Conservation (phyloP, 2,113 vertebrate species). For the Tragelaphus buxtoni region DNA sequence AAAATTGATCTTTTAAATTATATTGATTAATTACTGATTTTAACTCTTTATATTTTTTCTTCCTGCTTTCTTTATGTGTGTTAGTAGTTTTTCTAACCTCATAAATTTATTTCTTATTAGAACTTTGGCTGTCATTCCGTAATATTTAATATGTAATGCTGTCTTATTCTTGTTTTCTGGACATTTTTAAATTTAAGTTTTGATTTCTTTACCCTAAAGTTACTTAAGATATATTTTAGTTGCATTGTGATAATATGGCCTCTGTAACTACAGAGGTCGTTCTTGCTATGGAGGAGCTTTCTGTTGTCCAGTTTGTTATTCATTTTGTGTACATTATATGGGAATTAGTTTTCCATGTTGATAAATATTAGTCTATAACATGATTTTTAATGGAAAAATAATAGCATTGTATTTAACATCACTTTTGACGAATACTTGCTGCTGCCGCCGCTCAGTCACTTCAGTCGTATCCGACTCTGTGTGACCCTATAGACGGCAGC, state of each 20-base stretch:
- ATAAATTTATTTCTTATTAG: background rate
- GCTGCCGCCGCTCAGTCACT: background rate
- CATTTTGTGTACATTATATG: background rate
- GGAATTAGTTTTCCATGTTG: background rate
- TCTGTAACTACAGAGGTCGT: background rate
- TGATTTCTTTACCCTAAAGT: background rate
- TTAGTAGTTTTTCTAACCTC: background rate
- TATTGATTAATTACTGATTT: background rate
- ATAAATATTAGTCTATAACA: background rate
- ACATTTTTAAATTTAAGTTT: constrained; percentile 14
- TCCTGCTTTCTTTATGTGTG: background rate
- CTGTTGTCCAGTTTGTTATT: background rate
- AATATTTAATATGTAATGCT: background rate
- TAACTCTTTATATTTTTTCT: background rate
- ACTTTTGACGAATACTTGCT: background rate
- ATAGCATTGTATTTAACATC: background rate
- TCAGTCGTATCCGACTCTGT: background rate
- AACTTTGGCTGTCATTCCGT: background rate
- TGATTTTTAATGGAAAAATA: background rate
- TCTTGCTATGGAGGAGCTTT: background rate
- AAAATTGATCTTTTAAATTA: background rate
- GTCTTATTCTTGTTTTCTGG: background rate
- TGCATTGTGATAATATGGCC: background rate
- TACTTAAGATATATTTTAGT: background rate
- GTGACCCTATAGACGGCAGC: background rate